Conservation (phyloP, 2,888 invertebrate genomes). For the Adelognathus sp. region DNA sequence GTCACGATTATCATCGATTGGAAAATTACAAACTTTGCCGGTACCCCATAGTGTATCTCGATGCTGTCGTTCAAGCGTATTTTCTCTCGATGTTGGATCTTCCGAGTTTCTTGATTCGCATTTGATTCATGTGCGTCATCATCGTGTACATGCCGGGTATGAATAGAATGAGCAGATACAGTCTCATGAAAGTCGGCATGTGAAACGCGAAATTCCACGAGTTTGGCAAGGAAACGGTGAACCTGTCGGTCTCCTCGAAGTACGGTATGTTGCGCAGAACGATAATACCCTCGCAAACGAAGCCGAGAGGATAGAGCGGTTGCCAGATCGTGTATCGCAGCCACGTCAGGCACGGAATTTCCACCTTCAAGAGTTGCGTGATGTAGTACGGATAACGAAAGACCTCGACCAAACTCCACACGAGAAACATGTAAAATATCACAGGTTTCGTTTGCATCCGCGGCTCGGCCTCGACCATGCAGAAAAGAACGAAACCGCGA, state of each 20-base stretch:
- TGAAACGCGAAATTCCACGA: conserved; percentile 93
- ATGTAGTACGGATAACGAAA: conserved; percentile 97
- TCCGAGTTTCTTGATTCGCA: conserved; percentile 87
- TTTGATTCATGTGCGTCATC: conserved; percentile 92
- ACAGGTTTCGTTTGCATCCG: conserved; percentile 94
- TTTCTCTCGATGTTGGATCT: conserved; percentile 69
- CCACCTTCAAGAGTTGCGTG: conserved; percentile 88
- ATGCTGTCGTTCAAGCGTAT: conserved; percentile 52
- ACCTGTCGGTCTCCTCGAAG: conserved; percentile 91
- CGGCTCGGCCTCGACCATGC: conserved; percentile 92
- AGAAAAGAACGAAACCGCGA: conserved; percentile 89
- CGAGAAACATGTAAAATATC: conserved; percentile 92
- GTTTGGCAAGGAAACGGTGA: conserved; percentile 91
- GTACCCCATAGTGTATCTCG: not conserved
- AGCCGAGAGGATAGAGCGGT: conserved; percentile 94
- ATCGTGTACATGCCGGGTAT: conserved; percentile 90
- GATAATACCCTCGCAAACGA: conserved; percentile 92
- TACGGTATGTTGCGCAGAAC: conserved; percentile 93
- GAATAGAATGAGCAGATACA: conserved; percentile 89
- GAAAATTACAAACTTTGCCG: not conserved
- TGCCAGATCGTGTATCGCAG: conserved; percentile 97
- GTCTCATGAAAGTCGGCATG: conserved; percentile 89
- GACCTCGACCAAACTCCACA: conserved; percentile 92
- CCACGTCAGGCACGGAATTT: conserved; percentile 92
- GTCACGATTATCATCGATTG: not conserved